phyloP scores from a whole-genome alignment of 2,888 invertebrate species.

The Dicranocentrus wangi region DNA sequence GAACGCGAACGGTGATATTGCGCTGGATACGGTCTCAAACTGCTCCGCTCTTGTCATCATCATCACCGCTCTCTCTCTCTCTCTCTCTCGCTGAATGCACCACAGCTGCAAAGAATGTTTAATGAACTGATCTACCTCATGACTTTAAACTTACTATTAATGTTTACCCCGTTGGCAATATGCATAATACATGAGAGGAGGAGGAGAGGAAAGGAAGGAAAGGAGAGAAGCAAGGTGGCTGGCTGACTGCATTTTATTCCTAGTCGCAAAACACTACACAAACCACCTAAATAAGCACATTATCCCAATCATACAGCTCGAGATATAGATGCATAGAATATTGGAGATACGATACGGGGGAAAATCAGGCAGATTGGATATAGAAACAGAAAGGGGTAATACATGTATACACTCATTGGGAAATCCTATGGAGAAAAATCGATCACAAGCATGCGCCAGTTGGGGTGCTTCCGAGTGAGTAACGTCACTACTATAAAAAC shows the following conservation, averaged over 20 bases:
- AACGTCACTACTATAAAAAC: no score
- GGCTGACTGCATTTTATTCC: no score
- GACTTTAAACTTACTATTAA: not conserved
- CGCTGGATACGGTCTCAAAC: not conserved
- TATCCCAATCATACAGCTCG: no score
- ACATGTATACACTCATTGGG: conserved; percentile 43
- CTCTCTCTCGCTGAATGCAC: no score
- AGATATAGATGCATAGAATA: no score
- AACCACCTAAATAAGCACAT: no score
- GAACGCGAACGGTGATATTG: not conserved
- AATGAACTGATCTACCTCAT: conserved; percentile 56
- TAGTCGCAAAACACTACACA: no score
- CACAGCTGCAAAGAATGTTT: conserved; percentile 27
- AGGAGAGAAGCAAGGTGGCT: no score
- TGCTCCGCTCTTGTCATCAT: not conserved
- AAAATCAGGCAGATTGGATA: conserved; percentile 19
- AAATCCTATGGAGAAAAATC: conserved; percentile 59
- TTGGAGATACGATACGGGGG: no score
- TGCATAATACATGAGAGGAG: conserved; percentile 2
- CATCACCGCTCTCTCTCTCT: no score
- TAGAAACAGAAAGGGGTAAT: conserved; percentile 30
- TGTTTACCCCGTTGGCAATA: not conserved
- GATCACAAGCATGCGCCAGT: conserved; percentile 60
- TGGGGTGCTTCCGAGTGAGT: no score
- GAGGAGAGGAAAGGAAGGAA: not conserved